A percentile compares a stretch with the other conserved stretches of the same genome.
These are phyloP conservation scores for Cyprinus carpio DNA, from an alignment of 2,113 vertebrate genomes.

Conservation along the genomic window DNA sequence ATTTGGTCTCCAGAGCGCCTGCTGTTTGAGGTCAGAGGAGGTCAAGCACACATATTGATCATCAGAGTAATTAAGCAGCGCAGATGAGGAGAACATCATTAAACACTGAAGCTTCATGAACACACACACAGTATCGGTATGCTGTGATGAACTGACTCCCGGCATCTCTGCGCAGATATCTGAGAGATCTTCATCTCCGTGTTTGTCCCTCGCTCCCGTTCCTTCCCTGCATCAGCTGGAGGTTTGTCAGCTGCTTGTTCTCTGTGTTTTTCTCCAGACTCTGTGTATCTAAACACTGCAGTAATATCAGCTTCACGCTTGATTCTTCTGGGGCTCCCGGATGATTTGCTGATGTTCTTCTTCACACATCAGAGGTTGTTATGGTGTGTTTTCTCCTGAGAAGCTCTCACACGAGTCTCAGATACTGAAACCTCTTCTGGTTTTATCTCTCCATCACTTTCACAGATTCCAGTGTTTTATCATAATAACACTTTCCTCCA, in stretches of 20 bases:
- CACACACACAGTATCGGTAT: background rate
- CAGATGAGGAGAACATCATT: slow-evolving; percentile 51
- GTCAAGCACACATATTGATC: slow-evolving; percentile 67
- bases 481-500: background rate
- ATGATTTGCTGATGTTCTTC: background rate
- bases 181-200: background rate
- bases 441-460: background rate
- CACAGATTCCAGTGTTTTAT: background rate
- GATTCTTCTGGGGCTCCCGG: background rate
- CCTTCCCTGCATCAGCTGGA: background rate
- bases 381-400: background rate
- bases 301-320: background rate
- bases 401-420: background rate
- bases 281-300: background rate
- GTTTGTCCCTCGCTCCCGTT: background rate
- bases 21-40: slow-evolving; percentile 17
- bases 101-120: background rate
- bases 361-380: background rate
- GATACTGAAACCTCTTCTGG: background rate
- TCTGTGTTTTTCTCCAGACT: background rate
- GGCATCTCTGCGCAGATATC: background rate
- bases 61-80: slow-evolving; percentile 60
- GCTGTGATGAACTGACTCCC: no score
- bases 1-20: slow-evolving; percentile 1
- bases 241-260: background rate